Evolutionary conservation across 2,888 invertebrate species (phyloP).

Genomic region (Amblyjoppa proteus): DNA sequence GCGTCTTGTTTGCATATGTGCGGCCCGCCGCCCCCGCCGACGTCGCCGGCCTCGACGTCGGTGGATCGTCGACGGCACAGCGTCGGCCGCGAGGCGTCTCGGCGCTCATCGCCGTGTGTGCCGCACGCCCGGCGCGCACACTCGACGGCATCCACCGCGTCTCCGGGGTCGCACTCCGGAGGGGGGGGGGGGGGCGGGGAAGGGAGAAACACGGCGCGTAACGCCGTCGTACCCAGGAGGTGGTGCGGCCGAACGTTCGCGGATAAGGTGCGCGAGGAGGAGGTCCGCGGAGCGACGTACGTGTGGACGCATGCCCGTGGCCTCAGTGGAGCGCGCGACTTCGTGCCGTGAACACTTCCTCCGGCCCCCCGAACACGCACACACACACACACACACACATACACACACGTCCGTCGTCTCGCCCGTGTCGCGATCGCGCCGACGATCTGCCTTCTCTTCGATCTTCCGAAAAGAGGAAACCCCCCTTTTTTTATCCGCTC

Average conservation of each 20-base stretch:
- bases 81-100: slow-evolving; percentile 54
- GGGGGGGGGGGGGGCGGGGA: background rate
- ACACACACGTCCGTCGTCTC: background rate
- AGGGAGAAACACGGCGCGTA: background rate
- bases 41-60: slow-evolving; percentile 46
- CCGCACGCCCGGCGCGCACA: slow-evolving; percentile 30
- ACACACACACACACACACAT: background rate
- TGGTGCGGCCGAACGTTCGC: slow-evolving; percentile 48
- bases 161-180: slow-evolving; percentile 39
- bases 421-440: slow-evolving; percentile 58
- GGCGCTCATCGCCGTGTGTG: slow-evolving; percentile 23
- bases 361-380: slow-evolving; percentile 21
- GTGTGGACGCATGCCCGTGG: slow-evolving; percentile 75
- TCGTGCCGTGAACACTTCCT: slow-evolving; percentile 76
- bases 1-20: slow-evolving; percentile 75
- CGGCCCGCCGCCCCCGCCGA: slow-evolving; percentile 59
- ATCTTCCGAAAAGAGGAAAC: background rate
- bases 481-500: slow-evolving; percentile 14
- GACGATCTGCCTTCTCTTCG: slow-evolving; percentile 48
- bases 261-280: slow-evolving; percentile 71
- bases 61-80: slow-evolving; percentile 50
- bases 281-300: slow-evolving; percentile 69
- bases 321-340: slow-evolving; percentile 80
- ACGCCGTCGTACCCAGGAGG: slow-evolving; percentile 54
- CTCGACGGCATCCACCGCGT: slow-evolving; percentile 42